Evolutionary conservation across 2,113 vertebrate genomes (phyloP).

Genomic region (Gavia stellata): DNA sequence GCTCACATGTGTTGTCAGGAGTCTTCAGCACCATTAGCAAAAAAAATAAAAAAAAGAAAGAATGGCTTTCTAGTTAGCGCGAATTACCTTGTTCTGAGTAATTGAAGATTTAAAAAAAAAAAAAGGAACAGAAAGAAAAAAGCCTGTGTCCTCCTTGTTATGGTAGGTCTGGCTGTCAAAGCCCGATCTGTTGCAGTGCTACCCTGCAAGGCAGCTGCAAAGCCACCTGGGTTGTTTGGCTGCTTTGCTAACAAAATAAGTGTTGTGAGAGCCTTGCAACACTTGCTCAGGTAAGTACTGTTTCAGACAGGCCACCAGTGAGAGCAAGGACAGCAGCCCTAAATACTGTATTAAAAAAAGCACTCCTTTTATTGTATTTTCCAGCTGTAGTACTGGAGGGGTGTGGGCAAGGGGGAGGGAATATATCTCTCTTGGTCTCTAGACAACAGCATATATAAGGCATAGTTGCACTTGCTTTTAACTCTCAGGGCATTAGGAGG

Average conservation of each 20-base stretch:
- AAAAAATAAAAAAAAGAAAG: background rate
- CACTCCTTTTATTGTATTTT: background rate
- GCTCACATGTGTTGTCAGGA: background rate
- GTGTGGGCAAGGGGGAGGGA: background rate
- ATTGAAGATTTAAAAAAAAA: background rate
- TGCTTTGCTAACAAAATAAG: background rate
- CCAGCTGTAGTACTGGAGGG: background rate
- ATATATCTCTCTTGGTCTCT: background rate
- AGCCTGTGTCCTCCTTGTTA: background rate
- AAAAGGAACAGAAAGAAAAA: background rate
- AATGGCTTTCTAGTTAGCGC: slow-evolving; percentile 41
- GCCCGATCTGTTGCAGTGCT: background rate
- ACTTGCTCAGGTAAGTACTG: background rate
- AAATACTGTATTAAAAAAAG: accelerated
- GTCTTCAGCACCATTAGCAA: background rate
- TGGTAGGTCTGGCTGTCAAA: background rate
- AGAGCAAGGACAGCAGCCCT: background rate
- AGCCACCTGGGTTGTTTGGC: background rate
- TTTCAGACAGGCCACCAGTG: background rate
- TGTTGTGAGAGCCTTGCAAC: background rate
- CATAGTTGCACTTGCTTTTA: background rate
- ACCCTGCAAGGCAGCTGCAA: background rate
- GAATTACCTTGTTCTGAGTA: slow-evolving; percentile 39
- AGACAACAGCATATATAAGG: accelerated
- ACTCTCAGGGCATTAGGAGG: accelerated